Base-by-base conservation (phyloP, 2,113 vertebrate species). In the Reinhardtius hippoglossoides region DNA sequence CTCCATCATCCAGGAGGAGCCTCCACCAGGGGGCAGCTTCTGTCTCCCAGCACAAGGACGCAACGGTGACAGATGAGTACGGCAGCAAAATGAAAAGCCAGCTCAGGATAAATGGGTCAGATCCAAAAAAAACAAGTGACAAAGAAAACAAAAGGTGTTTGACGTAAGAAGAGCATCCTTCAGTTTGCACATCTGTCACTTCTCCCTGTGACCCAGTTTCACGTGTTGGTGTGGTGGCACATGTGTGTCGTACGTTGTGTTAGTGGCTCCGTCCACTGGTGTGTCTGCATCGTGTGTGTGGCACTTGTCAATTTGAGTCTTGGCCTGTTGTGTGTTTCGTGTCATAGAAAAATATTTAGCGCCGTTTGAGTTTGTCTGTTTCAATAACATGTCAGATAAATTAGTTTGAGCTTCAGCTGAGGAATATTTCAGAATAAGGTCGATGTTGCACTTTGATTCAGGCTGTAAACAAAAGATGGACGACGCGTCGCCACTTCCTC, bases 31-130 rank as follows among this genome's bases (percentile, higher is more conserved):
- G 1, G 27, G 27, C 27, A 31, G 27, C 27, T 5, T 31, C 27
- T 31, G 44, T 46, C 44, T 46, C 44, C 44, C 2, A 16, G 5
- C 54, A 9, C 23, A 18, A 21, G 2, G 16, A 58, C 26, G 9
- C 58, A 10, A 2, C 67, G 3, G 54, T 9, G 65, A 74, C 78
- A 15, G 64, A 35, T 13, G 46, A 18, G 46, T 3, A 5, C 16
- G 16, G 50, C 58, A 12, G 1, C 61, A 8, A 27, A 40, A 12
- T 40, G 42, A 44, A 44, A 15, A 15, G 67, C 12, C 1, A 14
- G 4, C 26, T 67, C 21, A 8, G 46, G 37, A 48, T 27, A 78
- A 73, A 68, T 63, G 44, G 63, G 74, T 71, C 73, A 71, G 27
- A 13, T 31, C n/a, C n/a, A 31, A 6, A 31, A 31, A 31, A 64